phyloP scores from a whole-genome alignment of 37 sponge, comb jelly and placozoan species.

The Theonella swinhoei region DNA sequence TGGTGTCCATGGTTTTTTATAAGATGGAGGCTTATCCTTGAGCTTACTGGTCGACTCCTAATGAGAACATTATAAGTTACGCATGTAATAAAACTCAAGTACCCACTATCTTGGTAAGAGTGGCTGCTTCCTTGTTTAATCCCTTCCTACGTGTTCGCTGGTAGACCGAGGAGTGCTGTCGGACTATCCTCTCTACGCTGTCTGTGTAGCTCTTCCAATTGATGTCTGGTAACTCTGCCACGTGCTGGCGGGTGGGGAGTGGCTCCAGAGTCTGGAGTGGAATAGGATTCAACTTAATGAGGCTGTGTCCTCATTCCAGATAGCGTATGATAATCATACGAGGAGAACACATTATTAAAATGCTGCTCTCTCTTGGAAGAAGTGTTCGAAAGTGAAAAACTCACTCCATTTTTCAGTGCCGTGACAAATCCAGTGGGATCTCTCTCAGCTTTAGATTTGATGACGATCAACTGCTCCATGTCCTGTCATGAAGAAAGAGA shows the following conservation, averaged over 20 bases:
- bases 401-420: constrained; percentile 59
- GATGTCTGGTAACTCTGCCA: constrained; percentile 59
- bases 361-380: no score
- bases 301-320: no score
- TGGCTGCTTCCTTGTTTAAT: neutral
- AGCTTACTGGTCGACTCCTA: no score
- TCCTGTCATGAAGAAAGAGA: constrained; percentile 32
- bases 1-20: constrained; percentile 73
- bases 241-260: constrained; percentile 54
- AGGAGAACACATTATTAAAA: no score
- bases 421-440: constrained; percentile 56
- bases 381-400: no score
- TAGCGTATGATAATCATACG: no score
- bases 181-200: constrained; percentile 26
- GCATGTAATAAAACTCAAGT: no score
- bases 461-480: constrained; percentile 29
- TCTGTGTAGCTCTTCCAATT: constrained; percentile 65
- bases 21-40: constrained; percentile 50
- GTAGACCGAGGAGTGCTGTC: constrained; percentile 34
- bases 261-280: constrained; percentile 11
- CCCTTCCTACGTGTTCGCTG: constrained; percentile 1
- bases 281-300: neutral
- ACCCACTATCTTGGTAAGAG: neutral
- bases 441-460: constrained; percentile 44
- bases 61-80: no score